Conservation (phyloP, 2,113 vertebrate species). For the Solea senegalensis region DNA sequence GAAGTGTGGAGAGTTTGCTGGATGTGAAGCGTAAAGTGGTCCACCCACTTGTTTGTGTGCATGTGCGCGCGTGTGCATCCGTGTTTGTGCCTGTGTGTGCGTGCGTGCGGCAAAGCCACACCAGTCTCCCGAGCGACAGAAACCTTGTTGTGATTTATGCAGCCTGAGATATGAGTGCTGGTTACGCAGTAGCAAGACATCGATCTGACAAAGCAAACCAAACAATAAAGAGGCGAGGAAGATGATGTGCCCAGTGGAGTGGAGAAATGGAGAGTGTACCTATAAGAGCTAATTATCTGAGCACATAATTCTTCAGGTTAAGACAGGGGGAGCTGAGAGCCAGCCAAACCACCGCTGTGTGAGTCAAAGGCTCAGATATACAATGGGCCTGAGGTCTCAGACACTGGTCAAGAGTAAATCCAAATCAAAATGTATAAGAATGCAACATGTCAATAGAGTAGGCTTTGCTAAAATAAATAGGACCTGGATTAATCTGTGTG, state of each 20-base stretch:
- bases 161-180: slow-evolving; percentile 83
- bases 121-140: slow-evolving; percentile 79
- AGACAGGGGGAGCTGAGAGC: slow-evolving; percentile 75
- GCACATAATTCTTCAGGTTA: slow-evolving; percentile 85
- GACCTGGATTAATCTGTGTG: slow-evolving; percentile 24
- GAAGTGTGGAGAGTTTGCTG: slow-evolving; percentile 62
- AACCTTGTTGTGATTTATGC: slow-evolving; percentile 86
- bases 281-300: slow-evolving; percentile 85
- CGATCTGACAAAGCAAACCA: slow-evolving; percentile 87
- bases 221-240: slow-evolving; percentile 86
- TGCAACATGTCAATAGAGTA: slow-evolving; percentile 22
- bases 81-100: slow-evolving; percentile 26
- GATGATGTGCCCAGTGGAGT: slow-evolving; percentile 86
- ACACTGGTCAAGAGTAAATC: slow-evolving; percentile 55
- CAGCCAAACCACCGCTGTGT: slow-evolving; percentile 71
- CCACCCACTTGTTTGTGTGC: slow-evolving; percentile 70
- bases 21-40: slow-evolving; percentile 63
- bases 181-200: slow-evolving; percentile 86
- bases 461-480: slow-evolving; percentile 15
- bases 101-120: slow-evolving; percentile 69
- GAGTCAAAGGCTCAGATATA: slow-evolving; percentile 50
- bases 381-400: slow-evolving; percentile 55
- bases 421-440: slow-evolving; percentile 39
- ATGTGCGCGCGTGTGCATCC: slow-evolving; percentile 12
- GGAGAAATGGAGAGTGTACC: slow-evolving; percentile 85